These are phyloP conservation scores for Propithecus coquereli DNA, from an alignment of 2,113 vertebrate species.

Conservation along the genomic window DNA sequence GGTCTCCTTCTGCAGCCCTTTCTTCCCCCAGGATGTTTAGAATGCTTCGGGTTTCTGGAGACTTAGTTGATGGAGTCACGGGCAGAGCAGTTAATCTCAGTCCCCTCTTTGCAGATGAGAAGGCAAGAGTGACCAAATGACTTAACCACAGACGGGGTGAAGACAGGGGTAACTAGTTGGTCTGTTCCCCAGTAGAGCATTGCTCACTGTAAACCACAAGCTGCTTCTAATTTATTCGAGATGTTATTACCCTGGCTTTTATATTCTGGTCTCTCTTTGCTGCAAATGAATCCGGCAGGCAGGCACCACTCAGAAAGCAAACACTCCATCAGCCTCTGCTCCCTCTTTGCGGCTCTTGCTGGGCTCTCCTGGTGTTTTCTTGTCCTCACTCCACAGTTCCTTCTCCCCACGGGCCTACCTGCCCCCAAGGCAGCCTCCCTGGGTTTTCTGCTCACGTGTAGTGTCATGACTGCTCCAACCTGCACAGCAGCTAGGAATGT, in stretches of 20 bases:
- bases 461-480: background rate
- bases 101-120: background rate
- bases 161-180: background rate
- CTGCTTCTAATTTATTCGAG: background rate
- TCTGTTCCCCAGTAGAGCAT: background rate
- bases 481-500: background rate
- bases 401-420: accelerated
- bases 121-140: background rate
- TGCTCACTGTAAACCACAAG: background rate
- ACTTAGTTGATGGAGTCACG: background rate
- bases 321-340: no score
- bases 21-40: background rate
- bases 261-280: background rate
- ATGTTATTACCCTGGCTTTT: background rate
- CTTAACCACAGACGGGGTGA: background rate
- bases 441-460: background rate
- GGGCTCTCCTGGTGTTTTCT: background rate
- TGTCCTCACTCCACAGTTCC: background rate
- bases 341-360: background rate
- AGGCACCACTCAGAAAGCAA: background rate
- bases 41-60: background rate
- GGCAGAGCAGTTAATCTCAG: background rate
- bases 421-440: background rate
- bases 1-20: background rate
- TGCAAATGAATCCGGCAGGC: background rate